phyloP scores from a whole-genome alignment of 2,797 vertebrate genomes.

The Dromococcyx pavoninus region DNA sequence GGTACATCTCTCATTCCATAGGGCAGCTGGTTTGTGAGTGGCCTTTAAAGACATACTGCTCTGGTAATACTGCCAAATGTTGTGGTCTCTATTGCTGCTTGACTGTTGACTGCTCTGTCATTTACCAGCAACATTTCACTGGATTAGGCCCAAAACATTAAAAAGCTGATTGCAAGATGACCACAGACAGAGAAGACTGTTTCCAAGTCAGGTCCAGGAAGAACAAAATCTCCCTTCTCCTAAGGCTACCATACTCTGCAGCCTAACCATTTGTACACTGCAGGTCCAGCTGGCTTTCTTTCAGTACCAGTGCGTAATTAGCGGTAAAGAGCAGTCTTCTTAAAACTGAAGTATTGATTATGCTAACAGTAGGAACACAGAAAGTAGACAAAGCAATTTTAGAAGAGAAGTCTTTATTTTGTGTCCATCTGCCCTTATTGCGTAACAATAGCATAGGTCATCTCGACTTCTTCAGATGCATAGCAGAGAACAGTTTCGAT shows the following conservation, averaged over 20 bases:
- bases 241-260: fast-evolving
- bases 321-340: not conserved
- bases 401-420: not conserved
- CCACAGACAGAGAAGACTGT: not conserved
- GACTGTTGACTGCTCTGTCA: not conserved
- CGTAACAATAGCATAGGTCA: not conserved
- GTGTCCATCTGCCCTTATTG: not conserved
- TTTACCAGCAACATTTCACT: not conserved
- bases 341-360: conserved; percentile 38
- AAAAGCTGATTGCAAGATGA: not conserved
- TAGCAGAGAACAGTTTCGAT: not conserved
- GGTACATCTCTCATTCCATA: not conserved
- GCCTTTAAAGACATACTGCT: not conserved
- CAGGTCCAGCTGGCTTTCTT: not conserved
- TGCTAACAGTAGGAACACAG: not conserved
- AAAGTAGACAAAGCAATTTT: conserved; percentile 25
- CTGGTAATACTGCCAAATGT: not conserved
- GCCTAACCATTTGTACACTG: not conserved
- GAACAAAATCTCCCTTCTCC: not conserved
- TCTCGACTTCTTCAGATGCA: not conserved
- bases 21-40: not conserved
- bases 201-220: not conserved
- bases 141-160: not conserved
- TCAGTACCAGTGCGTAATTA: not conserved
- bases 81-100: not conserved